Evolutionary conservation across 2,113 vertebrate species (phyloP).

Genomic region (Semicossyphus pulcher): DNA sequence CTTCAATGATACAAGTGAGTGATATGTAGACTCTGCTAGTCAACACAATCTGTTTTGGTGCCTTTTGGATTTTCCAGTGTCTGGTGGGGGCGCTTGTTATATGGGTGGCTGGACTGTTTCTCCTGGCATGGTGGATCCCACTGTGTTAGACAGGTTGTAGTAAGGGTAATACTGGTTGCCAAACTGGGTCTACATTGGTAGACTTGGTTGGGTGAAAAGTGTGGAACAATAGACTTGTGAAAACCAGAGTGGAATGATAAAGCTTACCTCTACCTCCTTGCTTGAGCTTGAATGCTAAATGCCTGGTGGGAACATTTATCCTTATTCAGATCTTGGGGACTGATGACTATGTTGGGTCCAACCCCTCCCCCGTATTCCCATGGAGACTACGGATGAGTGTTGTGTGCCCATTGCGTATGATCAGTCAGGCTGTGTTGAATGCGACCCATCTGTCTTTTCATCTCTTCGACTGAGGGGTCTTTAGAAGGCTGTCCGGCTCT

Average conservation of each 20-base stretch:
- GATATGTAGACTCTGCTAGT: constrained; percentile 6
- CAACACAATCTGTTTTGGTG: background rate
- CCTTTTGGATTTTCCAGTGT: constrained; percentile 1
- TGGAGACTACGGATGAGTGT: background rate
- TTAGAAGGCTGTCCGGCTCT: constrained; percentile 30
- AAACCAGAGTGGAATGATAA: background rate
- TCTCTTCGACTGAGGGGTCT: background rate
- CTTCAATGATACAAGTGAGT: background rate
- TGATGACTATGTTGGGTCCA: background rate
- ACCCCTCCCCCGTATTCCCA: background rate
- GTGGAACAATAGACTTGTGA: background rate
- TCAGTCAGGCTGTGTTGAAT: constrained; percentile 13
- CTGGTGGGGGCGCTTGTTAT: background rate
- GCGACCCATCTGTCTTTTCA: constrained; percentile 14
- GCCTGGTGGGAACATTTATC: constrained; percentile 7
- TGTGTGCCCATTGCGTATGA: background rate
- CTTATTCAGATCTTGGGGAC: background rate
- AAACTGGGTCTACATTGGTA: background rate
- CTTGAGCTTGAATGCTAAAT: background rate
- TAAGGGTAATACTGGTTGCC: too few relatives aligned
- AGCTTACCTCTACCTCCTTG: background rate
- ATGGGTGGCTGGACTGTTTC: background rate
- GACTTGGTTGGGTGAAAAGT: background rate
- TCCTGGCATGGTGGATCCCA: too few relatives aligned
- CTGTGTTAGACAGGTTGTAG: too few relatives aligned